Evolutionary conservation across 1,140 invertebrate genomes (phyloP), one percentile per base, ranked within the genome.

Genomic region (Lethrus apterus): DNA sequence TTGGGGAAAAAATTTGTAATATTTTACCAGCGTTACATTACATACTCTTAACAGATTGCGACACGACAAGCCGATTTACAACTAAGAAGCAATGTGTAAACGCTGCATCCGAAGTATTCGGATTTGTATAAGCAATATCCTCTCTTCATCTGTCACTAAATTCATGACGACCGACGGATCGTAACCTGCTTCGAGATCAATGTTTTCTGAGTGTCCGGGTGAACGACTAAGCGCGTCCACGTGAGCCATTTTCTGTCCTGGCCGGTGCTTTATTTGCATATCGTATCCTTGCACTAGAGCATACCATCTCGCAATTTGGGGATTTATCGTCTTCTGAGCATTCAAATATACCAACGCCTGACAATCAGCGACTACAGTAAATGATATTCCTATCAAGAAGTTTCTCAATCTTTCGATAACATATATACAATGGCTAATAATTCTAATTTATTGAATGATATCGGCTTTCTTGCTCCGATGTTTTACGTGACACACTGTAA

Each of bases 301-400:
- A 7, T 32, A 21, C 60, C 64, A 65, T 7, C 60, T 29, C 1
- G 53, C 45, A 3, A 59, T 51, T 13, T 48, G 48, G 2, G 54
- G 45, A 50, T 50, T 49, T 13, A 53, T 44, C 15, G 50, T 46
- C 19, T 54, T 50, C 26, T 60, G 56, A 21, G 36, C 44, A 19
- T 54, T 48, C 10, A 54, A 31, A 2, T 42, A 24, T 13, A 34
- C 34, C 33, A 56, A 33, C 1, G 51, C 36, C 18, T 56, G 50
- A 43, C 67, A 70, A 58, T 58, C 68, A 2, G 45, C 67, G 30
- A 66, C 56, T 32, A 61, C 57, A 35, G 34, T 63, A 34, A 70
- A 71, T 7, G 34, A 30, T n/a, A 61, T 63, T 1, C 63, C 64
- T n/a, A 66, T 10, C 9, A 68, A 21, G 31, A 61, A 66, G 7